Evolutionary conservation across 2,113 vertebrate species (phyloP).

Genomic region (Orientallactaga bullata): DNA sequence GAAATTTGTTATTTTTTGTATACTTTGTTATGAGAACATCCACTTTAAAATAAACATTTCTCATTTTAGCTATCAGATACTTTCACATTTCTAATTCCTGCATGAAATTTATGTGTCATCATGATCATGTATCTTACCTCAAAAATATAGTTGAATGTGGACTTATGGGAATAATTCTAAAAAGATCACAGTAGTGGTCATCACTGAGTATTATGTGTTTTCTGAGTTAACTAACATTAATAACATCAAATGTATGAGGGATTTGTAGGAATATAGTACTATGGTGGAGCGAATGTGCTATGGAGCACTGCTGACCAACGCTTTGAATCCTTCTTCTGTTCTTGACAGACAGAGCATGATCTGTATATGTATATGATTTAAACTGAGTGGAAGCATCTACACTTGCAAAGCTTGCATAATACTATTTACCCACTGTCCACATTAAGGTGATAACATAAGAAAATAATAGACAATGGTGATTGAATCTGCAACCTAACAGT

Average conservation of each 20-base stretch:
- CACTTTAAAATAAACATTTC: not conserved
- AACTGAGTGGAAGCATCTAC: not conserved
- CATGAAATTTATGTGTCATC: rapidly evolving
- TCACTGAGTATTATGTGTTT: not conserved
- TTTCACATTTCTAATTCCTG: not conserved
- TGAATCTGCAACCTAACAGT: not conserved
- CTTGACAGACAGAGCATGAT: not conserved
- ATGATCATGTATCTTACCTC: not conserved
- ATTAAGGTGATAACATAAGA: not conserved
- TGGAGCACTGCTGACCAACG: not conserved
- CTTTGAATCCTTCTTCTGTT: not conserved
- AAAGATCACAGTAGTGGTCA: not conserved
- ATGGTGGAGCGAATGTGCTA: not conserved
- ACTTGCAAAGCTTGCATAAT: not conserved
- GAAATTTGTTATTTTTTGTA: not conserved
- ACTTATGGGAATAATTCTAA: not conserved
- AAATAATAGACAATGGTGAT: not conserved
- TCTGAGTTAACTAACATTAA: not conserved
- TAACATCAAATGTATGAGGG: not conserved
- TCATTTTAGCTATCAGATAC: not conserved
- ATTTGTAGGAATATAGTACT: not conserved
- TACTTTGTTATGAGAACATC: not conserved
- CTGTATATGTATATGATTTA: not conserved
- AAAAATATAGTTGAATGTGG: not conserved
- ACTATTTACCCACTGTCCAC: not conserved